phyloP scores from a whole-genome alignment of 2,888 invertebrate genomes.

The Heliconius aoede region DNA sequence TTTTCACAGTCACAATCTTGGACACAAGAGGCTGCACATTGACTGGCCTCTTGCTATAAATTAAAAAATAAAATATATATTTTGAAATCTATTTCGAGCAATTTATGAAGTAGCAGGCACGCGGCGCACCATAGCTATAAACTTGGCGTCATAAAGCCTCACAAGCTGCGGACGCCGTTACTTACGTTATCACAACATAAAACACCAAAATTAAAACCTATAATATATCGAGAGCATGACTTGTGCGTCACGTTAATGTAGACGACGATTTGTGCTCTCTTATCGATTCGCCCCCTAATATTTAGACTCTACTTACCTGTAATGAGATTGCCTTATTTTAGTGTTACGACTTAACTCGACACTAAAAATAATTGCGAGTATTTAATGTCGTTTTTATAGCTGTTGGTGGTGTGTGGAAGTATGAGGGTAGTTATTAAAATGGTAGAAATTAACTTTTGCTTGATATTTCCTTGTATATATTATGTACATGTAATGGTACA shows the following conservation, averaged over 20 bases:
- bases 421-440: conserved; percentile 1
- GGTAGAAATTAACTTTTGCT: background rate
- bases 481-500: too few relatives aligned
- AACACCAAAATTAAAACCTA: conserved; percentile 76
- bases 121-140: conserved; percentile 59
- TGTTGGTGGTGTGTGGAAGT: background rate
- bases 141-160: conserved; percentile 65
- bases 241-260: too few relatives aligned
- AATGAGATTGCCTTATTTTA: conserved; percentile 20
- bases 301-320: conserved; percentile 12
- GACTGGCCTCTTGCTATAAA: too few relatives aligned
- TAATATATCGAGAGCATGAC: conserved; percentile 75
- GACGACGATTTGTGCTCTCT: too few relatives aligned
- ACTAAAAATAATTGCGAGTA: conserved; percentile 17
- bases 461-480: background rate
- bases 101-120: conserved; percentile 22
- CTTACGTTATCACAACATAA: conserved; percentile 78
- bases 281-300: background rate
- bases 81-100: too few relatives aligned
- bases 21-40: too few relatives aligned
- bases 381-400: background rate
- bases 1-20: too few relatives aligned
- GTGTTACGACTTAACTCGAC: conserved; percentile 6
- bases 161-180: conserved; percentile 64
- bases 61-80: too few relatives aligned